These are phyloP conservation scores for Ornithorhynchus anatinus DNA, from an alignment of 2,113 vertebrate species.

Conservation along the genomic window DNA sequence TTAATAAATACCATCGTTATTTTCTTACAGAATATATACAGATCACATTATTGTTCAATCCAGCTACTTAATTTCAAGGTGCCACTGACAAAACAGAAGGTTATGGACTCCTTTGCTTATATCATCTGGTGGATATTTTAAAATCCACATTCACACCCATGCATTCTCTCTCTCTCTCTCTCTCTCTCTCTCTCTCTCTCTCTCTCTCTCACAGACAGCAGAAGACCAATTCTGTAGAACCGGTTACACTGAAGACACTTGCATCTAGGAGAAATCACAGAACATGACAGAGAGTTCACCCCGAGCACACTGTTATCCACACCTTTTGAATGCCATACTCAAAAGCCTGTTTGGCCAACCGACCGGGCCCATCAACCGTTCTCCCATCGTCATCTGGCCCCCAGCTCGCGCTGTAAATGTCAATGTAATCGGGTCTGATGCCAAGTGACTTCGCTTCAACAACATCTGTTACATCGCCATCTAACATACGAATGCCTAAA, in stretches of 20 bases:
- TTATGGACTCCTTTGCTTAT: no score
- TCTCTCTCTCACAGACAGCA: fast-evolving
- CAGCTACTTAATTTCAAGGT: no score
- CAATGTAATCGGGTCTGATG: constrained; percentile 90
- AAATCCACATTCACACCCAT: no score
- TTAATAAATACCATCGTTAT: no score
- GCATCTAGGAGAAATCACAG: background rate
- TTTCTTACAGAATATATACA: no score
- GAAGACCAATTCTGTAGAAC: background rate
- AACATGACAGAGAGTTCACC: background rate
- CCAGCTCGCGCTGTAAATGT: constrained; percentile 96
- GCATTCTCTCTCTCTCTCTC: no score
- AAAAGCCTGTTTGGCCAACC: constrained; percentile 86
- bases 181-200: no score
- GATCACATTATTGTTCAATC: no score
- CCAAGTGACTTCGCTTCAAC: constrained; percentile 92
- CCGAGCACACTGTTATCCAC: constrained; percentile 29
- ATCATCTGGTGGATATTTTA: no score
- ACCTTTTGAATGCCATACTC: constrained; percentile 93
- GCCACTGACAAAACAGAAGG: no score
- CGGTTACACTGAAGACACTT: background rate
- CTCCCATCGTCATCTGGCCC: constrained; percentile 94
- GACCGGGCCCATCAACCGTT: constrained; percentile 92
- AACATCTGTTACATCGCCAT: constrained; percentile 92
- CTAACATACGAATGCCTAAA: constrained; percentile 93